phyloP scores from a whole-genome alignment of 2,797 vertebrate species.

The Rhabdophis nuchalis region DNA sequence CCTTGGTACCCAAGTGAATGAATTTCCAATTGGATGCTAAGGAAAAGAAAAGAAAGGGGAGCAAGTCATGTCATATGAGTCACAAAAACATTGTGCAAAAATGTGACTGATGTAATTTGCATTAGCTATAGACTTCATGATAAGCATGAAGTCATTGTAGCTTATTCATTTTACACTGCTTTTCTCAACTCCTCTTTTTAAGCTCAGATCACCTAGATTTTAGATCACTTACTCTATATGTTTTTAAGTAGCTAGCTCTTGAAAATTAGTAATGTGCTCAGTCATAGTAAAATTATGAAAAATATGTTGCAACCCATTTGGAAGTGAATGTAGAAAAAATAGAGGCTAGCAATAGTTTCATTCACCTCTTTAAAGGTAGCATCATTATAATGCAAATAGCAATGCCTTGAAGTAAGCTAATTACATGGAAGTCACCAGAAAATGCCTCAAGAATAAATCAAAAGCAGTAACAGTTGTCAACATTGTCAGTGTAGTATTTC shows the following conservation, averaged over 20 bases:
- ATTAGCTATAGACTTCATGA: neutral
- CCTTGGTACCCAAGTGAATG: too few relatives aligned
- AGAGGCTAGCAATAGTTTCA: neutral
- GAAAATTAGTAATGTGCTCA: neutral
- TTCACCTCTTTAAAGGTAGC: conserved; percentile 23
- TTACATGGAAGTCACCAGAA: conserved; percentile 15
- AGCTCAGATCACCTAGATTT: neutral
- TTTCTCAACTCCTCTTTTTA: neutral
- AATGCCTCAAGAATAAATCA: conserved; percentile 23
- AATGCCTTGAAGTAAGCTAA: conserved; percentile 21
- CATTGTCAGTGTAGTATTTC: conserved; percentile 21
- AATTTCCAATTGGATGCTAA: neutral
- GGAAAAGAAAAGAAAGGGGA: neutral
- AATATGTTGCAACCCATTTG: neutral
- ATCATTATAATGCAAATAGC: conserved; percentile 44
- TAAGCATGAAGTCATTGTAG: neutral
- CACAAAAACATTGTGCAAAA: neutral
- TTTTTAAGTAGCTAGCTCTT: neutral
- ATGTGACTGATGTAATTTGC: neutral
- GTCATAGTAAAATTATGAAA: neutral
- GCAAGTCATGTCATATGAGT: neutral
- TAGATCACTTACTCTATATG: neutral
- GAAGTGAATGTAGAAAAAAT: neutral
- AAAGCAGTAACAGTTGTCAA: conserved; percentile 33
- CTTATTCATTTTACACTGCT: neutral